Conservation (phyloP, 1,140 invertebrate genomes). For the Drosophila parvula region DNA sequence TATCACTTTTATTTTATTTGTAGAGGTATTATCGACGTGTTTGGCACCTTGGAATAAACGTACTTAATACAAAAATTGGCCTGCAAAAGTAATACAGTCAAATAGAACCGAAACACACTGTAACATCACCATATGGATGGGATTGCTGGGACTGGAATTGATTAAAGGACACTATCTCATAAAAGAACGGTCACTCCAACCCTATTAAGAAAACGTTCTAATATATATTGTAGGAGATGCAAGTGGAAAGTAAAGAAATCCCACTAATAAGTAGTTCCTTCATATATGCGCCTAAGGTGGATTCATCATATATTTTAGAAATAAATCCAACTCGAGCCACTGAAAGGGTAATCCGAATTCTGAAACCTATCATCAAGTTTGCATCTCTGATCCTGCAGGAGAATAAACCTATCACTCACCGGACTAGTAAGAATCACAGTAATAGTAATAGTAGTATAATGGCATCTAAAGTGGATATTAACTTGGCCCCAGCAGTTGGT, state of each 20-base stretch:
- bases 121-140: neutral
- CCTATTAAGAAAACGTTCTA: conserved; percentile 15
- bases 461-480: conserved; percentile 52
- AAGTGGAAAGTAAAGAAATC: conserved; percentile 50
- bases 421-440: neutral
- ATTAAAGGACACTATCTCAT: neutral
- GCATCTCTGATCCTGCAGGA: neutral
- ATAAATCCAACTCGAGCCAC: conserved; percentile 12
- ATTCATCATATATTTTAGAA: conserved; percentile 1
- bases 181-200: neutral
- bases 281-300: no score
- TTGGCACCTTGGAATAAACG: neutral
- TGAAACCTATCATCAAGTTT: conserved; percentile 3
- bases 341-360: conserved; percentile 4
- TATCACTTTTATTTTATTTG: neutral
- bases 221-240: conserved; percentile 61
- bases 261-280: conserved; percentile 69
- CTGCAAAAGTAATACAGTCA: neutral
- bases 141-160: neutral
- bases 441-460: conserved; percentile 33
- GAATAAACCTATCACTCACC: conserved; percentile 1
- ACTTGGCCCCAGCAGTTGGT: conserved; percentile 11
- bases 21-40: neutral
- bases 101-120: no score
- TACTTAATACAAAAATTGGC: neutral